Evolutionary conservation across 2,113 vertebrate species (phyloP).

Genomic region (Phainopepla nitens): DNA sequence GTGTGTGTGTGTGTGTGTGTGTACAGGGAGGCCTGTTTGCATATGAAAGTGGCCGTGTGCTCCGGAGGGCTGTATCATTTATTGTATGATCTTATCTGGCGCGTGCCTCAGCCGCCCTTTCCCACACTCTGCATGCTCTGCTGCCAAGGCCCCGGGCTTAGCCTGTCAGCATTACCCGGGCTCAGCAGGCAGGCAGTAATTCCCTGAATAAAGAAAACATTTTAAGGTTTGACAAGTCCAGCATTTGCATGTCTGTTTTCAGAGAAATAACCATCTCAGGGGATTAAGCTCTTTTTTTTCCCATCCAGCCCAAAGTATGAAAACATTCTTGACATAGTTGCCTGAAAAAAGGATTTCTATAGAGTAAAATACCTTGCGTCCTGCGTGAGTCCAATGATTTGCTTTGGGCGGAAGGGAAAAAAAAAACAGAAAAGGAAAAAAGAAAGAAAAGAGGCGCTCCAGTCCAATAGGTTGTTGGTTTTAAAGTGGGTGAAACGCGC

Average conservation of each 20-base stretch:
- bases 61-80: constrained; percentile 65
- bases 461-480: constrained; percentile 31
- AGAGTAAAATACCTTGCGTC: constrained; percentile 54
- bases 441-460: constrained; percentile 26
- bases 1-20: background rate
- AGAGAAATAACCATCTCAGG: constrained; percentile 78
- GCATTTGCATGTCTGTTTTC: constrained; percentile 78
- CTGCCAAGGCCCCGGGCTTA: constrained; percentile 70
- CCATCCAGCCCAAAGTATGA: constrained; percentile 70
- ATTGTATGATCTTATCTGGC: constrained; percentile 80
- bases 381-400: constrained; percentile 52
- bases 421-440: background rate
- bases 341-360: constrained; percentile 70
- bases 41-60: constrained; percentile 74
- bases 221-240: constrained; percentile 70
- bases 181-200: constrained; percentile 84
- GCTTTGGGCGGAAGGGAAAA: background rate
- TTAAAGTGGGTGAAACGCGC: background rate
- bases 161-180: constrained; percentile 78
- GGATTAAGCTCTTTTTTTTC: constrained; percentile 71
- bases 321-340: constrained; percentile 78
- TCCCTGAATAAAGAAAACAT: constrained; percentile 76
- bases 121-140: constrained; percentile 82
- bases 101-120: constrained; percentile 82
- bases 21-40: constrained; percentile 79